Percentiles rank a stretch among this genome's conserved stretches.
These are phyloP conservation scores for Microplitis demolitor DNA, from an alignment of 1,140 invertebrate species.

Conservation along the genomic window DNA sequence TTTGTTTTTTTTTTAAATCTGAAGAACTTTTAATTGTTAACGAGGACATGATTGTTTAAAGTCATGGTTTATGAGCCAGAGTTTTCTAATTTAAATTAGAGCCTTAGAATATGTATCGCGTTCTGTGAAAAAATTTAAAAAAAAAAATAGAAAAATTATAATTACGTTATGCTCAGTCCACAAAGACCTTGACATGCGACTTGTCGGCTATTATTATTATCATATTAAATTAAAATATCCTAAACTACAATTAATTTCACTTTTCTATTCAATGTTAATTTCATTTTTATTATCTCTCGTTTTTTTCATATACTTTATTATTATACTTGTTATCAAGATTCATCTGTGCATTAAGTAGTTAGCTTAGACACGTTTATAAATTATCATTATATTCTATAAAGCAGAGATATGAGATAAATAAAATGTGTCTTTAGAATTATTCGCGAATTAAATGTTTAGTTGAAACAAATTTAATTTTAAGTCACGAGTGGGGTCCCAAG, in stretches of 20 bases:
- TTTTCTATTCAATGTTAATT: background rate
- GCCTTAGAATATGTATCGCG: background rate
- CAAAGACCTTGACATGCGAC: slow-evolving; percentile 38
- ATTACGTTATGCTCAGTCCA: slow-evolving; percentile 25
- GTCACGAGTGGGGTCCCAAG: background rate
- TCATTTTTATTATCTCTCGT: background rate
- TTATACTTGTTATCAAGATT: background rate
- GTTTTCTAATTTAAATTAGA: slow-evolving; percentile 18
- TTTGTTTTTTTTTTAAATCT: background rate
- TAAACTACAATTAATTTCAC: background rate
- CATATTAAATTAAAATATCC: background rate
- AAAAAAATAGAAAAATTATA: background rate
- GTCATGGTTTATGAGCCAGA: background rate
- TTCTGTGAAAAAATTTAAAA: background rate
- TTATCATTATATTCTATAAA: too few relatives aligned
- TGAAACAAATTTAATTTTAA: background rate
- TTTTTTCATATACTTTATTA: background rate
- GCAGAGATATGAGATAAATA: too few relatives aligned
- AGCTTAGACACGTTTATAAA: background rate
- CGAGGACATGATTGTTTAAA: background rate
- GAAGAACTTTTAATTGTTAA: background rate
- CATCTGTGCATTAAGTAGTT: too few relatives aligned
- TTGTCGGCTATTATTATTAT: background rate
- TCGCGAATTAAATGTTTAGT: background rate
- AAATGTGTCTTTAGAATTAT: too few relatives aligned